Base-by-base conservation (phyloP, 2,888 invertebrate genomes). In the Lamellibrachia columna region DNA sequence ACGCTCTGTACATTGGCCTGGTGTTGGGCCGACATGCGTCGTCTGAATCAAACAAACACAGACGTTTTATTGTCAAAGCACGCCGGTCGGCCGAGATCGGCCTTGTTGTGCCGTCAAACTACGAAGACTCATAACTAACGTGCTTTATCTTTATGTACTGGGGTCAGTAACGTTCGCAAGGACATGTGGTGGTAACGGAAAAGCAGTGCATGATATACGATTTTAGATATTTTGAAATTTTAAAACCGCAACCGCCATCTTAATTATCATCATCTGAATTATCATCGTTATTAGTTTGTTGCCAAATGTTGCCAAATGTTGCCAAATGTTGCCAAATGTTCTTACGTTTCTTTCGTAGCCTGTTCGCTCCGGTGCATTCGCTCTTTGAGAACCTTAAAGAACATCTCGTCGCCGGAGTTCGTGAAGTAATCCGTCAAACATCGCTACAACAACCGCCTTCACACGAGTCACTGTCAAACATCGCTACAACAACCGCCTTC, bases 301-400 rank as follows among this genome's bases (percentile, higher is more conserved):
- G 11, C n/a, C 22, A 22, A 75, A 75, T 75, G 75, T 22, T 15
- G n/a, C n/a, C n/a, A n/a, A n/a, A n/a, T n/a, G n/a, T n/a, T n/a
- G n/a, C n/a, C n/a, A n/a, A n/a, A n/a, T 60, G 75, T 22, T 75
- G 11, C n/a, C 22, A 22, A 75, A 75, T 75, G 75, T 22, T 15
- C 95, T 94, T 94, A 96, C 96, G 96, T 96, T 94, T 96, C 96
- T 94, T 96, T 96, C 93, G 96, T 96, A 28, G 96, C 96, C 92
- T 96, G 95, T 8, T 96, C 96, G 90, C 96, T 96, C 15, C 96
- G 93, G 53, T 96, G 95, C 95, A 96, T 96, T 93, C 96, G 93
- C 93, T 96, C 95, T 92, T 96, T 93, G n/a, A 96, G 96, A 6
- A 96, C 96, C 95, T 96, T 95, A 94, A 96, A 96, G 94, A 96